Conservation (phyloP, 2,888 invertebrate genomes). For the Heliconius sara region DNA sequence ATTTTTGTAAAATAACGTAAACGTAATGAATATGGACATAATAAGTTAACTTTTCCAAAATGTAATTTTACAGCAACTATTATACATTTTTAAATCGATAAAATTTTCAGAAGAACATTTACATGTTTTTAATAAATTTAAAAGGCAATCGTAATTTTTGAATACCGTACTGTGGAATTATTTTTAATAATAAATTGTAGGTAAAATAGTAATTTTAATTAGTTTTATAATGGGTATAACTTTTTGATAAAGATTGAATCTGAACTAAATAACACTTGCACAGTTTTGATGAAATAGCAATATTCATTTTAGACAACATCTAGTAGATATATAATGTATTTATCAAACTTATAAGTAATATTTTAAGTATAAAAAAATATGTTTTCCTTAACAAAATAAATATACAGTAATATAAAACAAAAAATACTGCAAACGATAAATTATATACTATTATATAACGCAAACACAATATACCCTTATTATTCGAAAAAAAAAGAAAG, state of each 20-base stretch:
- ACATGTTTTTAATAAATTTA: neutral
- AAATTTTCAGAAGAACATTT: neutral
- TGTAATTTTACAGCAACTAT: neutral
- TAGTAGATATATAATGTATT: neutral
- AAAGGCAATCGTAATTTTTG: neutral
- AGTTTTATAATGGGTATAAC: neutral
- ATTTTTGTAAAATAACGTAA: neutral
- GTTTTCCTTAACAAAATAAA: neutral
- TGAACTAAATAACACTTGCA: neutral
- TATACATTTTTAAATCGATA: neutral
- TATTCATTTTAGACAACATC: neutral
- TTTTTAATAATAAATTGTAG: neutral
- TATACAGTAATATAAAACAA: neutral
- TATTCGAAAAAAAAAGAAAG: slow-evolving; percentile 1
- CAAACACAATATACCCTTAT: neutral
- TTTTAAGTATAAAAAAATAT: neutral
- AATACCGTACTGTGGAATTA: neutral
- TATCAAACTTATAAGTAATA: no score
- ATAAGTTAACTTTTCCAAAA: neutral
- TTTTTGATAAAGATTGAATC: neutral
- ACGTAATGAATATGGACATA: neutral
- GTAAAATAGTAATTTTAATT: neutral
- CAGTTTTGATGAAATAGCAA: neutral
- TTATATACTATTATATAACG: neutral
- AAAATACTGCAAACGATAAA: neutral